These are phyloP conservation scores for Syndactyla subalaris DNA, from an alignment of 2,797 vertebrate genomes.

Conservation along the genomic window DNA sequence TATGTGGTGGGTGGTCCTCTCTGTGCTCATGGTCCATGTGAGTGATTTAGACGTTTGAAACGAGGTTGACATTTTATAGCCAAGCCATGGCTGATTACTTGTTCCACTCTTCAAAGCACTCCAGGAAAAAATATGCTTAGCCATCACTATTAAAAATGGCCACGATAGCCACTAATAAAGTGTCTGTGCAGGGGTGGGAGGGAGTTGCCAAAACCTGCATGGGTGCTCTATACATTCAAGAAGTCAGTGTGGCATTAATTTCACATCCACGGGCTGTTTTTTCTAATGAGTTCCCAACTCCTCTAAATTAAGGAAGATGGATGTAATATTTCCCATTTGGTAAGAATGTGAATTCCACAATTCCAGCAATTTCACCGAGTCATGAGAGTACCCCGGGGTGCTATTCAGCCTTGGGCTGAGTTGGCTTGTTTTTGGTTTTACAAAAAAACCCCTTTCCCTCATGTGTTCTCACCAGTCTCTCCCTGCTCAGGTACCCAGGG, in stretches of 20 bases:
- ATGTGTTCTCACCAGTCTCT: not conserved
- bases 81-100: constrained; percentile 56
- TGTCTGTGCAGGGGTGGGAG: not conserved
- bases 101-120: constrained; percentile 42
- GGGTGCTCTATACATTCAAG: not conserved
- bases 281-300: not conserved
- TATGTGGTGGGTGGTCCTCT: constrained; percentile 62
- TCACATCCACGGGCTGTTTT: not conserved
- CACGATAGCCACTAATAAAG: constrained; percentile 28
- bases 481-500: not conserved
- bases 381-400: fast-evolving
- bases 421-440: not conserved
- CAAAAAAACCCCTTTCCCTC: not conserved
- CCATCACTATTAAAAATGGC: constrained; percentile 38
- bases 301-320: not conserved
- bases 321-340: not conserved
- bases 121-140: constrained; percentile 28
- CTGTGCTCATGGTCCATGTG: not conserved
- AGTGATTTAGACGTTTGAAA: constrained; percentile 59
- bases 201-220: not conserved
- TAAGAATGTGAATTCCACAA: not conserved
- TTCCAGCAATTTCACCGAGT: not conserved
- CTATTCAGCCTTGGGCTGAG: not conserved
- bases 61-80: constrained; percentile 53
- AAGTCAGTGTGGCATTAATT: not conserved